Conservation (phyloP, 2,797 vertebrate genomes). For the Pseudomugil gertrudae region DNA sequence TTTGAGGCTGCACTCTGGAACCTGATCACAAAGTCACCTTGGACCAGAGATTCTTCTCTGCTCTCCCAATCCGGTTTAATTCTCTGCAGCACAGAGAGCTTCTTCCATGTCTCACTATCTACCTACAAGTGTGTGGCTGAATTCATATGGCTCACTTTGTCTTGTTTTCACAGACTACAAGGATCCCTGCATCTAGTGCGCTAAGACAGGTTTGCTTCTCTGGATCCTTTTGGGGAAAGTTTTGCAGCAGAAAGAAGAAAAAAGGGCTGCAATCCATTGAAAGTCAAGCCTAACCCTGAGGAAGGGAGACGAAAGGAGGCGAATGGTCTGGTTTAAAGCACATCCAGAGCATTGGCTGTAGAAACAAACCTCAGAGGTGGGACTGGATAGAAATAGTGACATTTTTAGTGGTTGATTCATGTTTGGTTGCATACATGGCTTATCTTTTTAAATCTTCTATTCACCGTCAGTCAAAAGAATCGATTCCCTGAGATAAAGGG, state of each 20-base stretch:
- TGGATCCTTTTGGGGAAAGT: constrained; percentile 38
- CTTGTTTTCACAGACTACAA: constrained; percentile 60
- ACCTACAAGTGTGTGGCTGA: constrained; percentile 68
- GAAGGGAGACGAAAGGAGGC: constrained; percentile 16
- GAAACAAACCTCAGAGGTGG: constrained; percentile 37
- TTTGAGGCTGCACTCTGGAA: constrained; percentile 83
- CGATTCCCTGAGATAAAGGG: constrained; percentile 43
- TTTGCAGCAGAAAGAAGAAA: constrained; percentile 20
- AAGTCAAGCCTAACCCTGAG: constrained; percentile 58
- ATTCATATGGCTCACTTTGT: constrained; percentile 56
- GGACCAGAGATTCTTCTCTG: constrained; percentile 78
- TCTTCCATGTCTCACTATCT: constrained; percentile 63
- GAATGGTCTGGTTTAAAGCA: constrained; percentile 34
- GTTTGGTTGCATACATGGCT: constrained; percentile 26
- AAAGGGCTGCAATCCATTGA: constrained; percentile 46
- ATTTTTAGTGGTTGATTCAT: constrained; percentile 23
- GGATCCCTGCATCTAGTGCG: constrained; percentile 42
- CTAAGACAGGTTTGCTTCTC: constrained; percentile 40
- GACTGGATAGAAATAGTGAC: constrained; percentile 35
- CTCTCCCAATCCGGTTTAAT: constrained; percentile 79
- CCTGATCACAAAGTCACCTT: constrained; percentile 87
- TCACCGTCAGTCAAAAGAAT: constrained; percentile 49
- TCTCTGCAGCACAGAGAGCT: constrained; percentile 74
- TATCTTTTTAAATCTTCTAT: constrained; percentile 45
- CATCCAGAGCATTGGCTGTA: constrained; percentile 4